Evolutionary conservation across 2,113 vertebrate species (phyloP), one percentile per base, ranked within the genome.

Genomic region (Halcyon malimbica): DNA sequence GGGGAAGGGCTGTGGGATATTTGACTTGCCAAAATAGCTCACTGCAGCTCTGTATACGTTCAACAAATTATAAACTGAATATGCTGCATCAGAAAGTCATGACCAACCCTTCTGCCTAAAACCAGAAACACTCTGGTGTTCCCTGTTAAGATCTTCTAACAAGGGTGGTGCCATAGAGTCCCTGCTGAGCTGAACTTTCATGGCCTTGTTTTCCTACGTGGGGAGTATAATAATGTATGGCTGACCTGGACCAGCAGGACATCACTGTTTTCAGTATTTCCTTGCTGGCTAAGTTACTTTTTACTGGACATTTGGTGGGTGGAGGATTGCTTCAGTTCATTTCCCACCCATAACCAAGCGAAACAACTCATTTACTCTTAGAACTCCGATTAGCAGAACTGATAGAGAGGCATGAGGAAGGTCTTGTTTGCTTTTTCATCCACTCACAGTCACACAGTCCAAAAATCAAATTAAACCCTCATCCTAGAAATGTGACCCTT

Each of bases 351-450:
- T 54, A 90, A 90, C 63, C 0, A 0, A 95, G 56, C 0, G 0
- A 89, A 89, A 75, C 76, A 39, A 74, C 80, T 81, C n/a, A 13
- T 82, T 95, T 91, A 42, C 37, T 63, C 41, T 62, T 54, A 60
- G 23, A 87, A 35, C 8, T 75, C n/a, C 0, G 13, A 24, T 78
- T 81, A 94, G 51, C 48, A 95, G 83, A 79, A 44, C 83, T 71
- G 81, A 73, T 84, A 78, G 0, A 75, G 87, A 64, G 44, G 83
- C 33, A 31, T 8, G 53, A 89, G 70, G 41, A 95, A 82, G 39
- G 79, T 95, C 80, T 67, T 94, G 70, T 93, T 95, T 93, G 81
- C 77, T 91, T 91, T 95, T 94, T 87, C 51, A 82, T 71, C 87
- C 57, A 18, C 69, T 78, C 51, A 10, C 48, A 48, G 83, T 68